A percentile compares a stretch with the other conserved stretches of the same genome.
Evolutionary conservation across 1,140 invertebrate species (phyloP).

Genomic region (Drosophila bifasciata): DNA sequence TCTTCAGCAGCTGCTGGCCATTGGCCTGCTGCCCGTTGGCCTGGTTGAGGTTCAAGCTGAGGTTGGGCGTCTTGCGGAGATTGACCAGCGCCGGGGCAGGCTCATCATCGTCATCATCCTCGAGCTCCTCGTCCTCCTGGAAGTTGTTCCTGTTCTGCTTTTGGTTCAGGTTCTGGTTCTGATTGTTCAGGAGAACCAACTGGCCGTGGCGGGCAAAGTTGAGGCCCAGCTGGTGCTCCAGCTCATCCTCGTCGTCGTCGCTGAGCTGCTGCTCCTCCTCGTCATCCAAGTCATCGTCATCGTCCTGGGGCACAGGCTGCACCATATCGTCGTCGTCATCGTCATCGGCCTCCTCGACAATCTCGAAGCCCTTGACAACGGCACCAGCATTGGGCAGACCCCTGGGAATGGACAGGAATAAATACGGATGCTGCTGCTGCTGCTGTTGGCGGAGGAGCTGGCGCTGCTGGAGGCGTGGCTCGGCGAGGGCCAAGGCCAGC

Average conservation of each 20-base stretch:
- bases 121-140: slow-evolving; percentile 24
- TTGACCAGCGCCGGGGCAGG: slow-evolving; percentile 7
- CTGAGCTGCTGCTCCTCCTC: neutral
- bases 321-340: slow-evolving; percentile 15
- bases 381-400: slow-evolving; percentile 67
- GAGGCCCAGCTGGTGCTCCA: slow-evolving; percentile 40
- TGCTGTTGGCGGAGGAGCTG: slow-evolving; percentile 2
- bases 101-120: slow-evolving; percentile 41
- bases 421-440: slow-evolving; percentile 58
- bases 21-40: neutral
- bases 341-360: slow-evolving; percentile 48
- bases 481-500: slow-evolving; percentile 52
- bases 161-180: slow-evolving; percentile 3
- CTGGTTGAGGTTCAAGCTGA: neutral
- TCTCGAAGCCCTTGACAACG: slow-evolving; percentile 67
- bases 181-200: slow-evolving; percentile 28
- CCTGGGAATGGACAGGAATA: slow-evolving; percentile 66
- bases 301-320: neutral
- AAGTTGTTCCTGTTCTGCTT: slow-evolving; percentile 2
- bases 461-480: slow-evolving; percentile 46
- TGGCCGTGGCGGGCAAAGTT: slow-evolving; percentile 49
- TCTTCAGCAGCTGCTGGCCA: slow-evolving; percentile 48
- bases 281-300: slow-evolving; percentile 9
- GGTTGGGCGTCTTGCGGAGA: slow-evolving; percentile 5
- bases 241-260: slow-evolving; percentile 41